Conservation (phyloP, 1,140 invertebrate genomes). For the Drosophila malerkotliana region DNA sequence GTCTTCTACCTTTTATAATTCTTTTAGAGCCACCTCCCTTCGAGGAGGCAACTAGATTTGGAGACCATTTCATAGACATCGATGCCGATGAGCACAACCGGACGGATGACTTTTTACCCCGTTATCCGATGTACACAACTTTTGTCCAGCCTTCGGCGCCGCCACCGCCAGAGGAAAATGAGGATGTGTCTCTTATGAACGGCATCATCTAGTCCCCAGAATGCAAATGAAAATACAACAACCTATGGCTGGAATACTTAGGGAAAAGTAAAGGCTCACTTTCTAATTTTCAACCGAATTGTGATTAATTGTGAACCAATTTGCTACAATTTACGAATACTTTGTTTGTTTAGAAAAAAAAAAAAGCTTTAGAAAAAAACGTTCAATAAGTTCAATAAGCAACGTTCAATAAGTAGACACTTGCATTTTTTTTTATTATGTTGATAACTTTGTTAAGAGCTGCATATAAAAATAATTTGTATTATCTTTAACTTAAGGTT, state of each 20-base stretch:
- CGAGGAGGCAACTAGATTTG: conserved; percentile 62
- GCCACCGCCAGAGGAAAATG: conserved; percentile 18
- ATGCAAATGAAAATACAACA: not conserved
- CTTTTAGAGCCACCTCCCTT: conserved; percentile 70
- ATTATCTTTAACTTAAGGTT: no score
- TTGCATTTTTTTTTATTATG: no score
- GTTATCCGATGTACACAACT: conserved; percentile 76
- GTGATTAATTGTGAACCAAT: no score
- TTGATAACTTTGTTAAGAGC: no score
- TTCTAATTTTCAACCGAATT: not conserved
- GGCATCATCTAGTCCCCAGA: conserved; percentile 16
- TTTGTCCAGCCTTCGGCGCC: conserved; percentile 62
- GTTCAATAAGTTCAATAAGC: no score
- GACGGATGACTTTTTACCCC: conserved; percentile 70
- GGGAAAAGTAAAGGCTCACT: not conserved
- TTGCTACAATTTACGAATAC: no score
- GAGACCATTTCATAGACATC: conserved; percentile 64
- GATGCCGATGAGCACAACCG: conserved; percentile 66
- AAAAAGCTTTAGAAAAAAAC: no score
- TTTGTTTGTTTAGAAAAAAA: no score
- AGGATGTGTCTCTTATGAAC: not conserved
- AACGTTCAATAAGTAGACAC: no score
- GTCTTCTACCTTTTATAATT: not conserved
- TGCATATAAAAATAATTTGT: no score
- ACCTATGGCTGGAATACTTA: conserved; percentile 38